Conservation (phyloP, 2,113 vertebrate genomes). For the Muscicapa adusta region DNA sequence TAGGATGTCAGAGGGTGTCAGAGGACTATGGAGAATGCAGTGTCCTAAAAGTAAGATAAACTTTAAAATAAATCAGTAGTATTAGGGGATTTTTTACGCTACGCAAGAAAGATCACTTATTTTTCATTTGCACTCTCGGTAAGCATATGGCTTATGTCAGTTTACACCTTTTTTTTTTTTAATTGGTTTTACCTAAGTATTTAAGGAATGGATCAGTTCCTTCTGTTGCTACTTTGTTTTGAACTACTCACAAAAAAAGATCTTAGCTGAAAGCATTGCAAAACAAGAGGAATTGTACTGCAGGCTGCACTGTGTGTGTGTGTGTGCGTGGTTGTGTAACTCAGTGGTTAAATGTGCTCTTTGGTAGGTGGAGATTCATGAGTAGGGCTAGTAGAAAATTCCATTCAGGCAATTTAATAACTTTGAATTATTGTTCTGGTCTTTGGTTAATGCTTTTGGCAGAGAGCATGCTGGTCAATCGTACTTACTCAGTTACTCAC, state of each 20-base stretch:
- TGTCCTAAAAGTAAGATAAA: background rate
- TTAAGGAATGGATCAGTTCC: background rate
- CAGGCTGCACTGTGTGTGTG: background rate
- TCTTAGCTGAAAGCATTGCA: background rate
- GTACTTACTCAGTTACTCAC: background rate
- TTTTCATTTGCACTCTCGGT: background rate
- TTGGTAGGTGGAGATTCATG: background rate
- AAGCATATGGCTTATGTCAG: background rate
- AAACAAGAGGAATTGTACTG: background rate
- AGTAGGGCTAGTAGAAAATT: background rate
- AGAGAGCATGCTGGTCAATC: background rate
- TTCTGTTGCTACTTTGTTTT: background rate
- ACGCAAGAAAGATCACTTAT: background rate
- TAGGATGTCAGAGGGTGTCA: background rate
- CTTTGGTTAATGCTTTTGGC: constrained; percentile 25
- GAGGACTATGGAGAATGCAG: background rate
- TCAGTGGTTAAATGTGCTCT: background rate
- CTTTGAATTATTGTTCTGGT: constrained; percentile 23
- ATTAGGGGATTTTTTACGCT: background rate
- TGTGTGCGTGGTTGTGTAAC: background rate
- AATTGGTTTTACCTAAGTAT: background rate
- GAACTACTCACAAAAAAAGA: background rate
- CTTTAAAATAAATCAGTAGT: background rate
- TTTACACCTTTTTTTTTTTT: background rate
- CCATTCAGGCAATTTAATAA: constrained; percentile 23